These are phyloP conservation scores for Scolanthus callimorphus DNA, from an alignment of 92 coral and sea anemone genomes.

Conservation along the genomic window DNA sequence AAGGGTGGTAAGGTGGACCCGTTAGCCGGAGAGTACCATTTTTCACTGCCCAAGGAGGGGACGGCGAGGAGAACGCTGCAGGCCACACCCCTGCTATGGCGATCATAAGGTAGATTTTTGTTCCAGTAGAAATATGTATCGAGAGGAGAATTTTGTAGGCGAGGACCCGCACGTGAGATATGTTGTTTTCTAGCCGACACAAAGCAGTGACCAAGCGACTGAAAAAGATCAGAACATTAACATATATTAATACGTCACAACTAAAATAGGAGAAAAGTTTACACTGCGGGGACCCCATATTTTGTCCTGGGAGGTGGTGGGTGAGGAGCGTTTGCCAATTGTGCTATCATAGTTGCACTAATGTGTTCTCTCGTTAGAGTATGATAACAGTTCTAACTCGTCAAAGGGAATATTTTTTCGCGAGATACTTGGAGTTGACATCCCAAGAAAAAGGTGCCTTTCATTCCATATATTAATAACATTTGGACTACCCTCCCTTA, in stretches of 20 bases:
- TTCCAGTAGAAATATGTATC: slow-evolving; percentile 31
- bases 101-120: slow-evolving; percentile 40
- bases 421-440: too few relatives aligned
- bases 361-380: too few relatives aligned
- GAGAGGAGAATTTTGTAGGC: slow-evolving; percentile 72
- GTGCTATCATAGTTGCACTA: too few relatives aligned
- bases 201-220: slow-evolving; percentile 79
- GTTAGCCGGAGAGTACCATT: slow-evolving; percentile 1
- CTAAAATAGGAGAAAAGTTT: background rate
- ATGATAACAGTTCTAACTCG: too few relatives aligned
- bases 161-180: slow-evolving; percentile 43
- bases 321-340: too few relatives aligned
- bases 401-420: too few relatives aligned
- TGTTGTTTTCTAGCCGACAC: slow-evolving; percentile 61
- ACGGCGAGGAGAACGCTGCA: slow-evolving; percentile 29
- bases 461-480: too few relatives aligned
- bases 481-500: too few relatives aligned
- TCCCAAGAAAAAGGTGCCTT: too few relatives aligned
- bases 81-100: slow-evolving; percentile 85
- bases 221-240: background rate
- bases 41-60: background rate
- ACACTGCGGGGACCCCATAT: too few relatives aligned
- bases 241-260: background rate
- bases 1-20: slow-evolving; percentile 33
- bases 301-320: too few relatives aligned